Evolutionary conservation across 2,888 invertebrate genomes (phyloP), one percentile per base, ranked within the genome.

Genomic region (Calameuta pallipes): DNA sequence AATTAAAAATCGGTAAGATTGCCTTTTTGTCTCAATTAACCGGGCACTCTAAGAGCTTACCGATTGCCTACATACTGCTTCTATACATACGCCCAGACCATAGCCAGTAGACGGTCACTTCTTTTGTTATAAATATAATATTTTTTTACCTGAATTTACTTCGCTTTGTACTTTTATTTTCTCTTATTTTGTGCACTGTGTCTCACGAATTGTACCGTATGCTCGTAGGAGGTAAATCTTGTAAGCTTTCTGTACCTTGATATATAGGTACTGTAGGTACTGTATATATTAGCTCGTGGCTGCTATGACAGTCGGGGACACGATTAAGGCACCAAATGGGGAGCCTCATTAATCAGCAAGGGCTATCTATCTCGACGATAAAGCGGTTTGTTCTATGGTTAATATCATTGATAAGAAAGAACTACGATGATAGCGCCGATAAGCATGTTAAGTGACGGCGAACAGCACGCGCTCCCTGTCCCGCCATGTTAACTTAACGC

Each of bases 321-420:
- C 76, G 76, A 76, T 78, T 77, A 80, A 76, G 77, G 73, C 81
- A 81, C 80, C 78, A 82, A 56, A 56, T 56, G 81, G 80, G 77
- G 77, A 79, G 76, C 78, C 80, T 82, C 79, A 83, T 83, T 84
- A 84, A 84, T 84, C 83, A 84, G 79, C 35, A 74, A 74, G 56
- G 30, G 79, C 80, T 82, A 81, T 81, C 83, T 77, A 82, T 77
- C 80, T 75, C 79, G 79, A 80, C 78, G 83, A 84, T 83, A 84
- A 84, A 84, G 82, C 80, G 77, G 83, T 83, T 84, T 84, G 84
- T 83, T 56, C 81, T 80, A 82, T 81, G 78, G 81, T 84, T 84
- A 83, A 84, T 83, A 83, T 83, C 83, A 79, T 79, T 79, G 82
- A 82, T 83, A 83, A 83, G 80, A 75, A 73, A 15, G 68, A 71